phyloP scores from a whole-genome alignment of 2,797 vertebrate genomes.

The Lateolabrax maculatus region DNA sequence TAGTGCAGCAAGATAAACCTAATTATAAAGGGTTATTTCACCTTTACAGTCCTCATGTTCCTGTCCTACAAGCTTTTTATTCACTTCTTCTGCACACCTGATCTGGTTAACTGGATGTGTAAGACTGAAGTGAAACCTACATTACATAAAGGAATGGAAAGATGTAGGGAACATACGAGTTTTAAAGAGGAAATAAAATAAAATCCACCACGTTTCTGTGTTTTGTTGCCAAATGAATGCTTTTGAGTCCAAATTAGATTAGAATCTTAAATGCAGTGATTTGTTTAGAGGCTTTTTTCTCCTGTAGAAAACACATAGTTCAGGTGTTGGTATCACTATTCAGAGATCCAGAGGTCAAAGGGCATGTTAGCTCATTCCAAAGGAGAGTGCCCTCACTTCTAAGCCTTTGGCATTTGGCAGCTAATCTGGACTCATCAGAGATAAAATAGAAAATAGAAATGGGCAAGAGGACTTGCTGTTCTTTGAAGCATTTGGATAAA shows the following conservation, averaged over 20 bases:
- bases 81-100: conserved; percentile 1
- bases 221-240: background rate
- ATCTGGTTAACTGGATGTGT: conserved; percentile 16
- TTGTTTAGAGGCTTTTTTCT: background rate
- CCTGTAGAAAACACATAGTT: background rate
- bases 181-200: conserved; percentile 6
- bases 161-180: background rate
- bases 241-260: background rate
- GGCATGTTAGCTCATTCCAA: background rate
- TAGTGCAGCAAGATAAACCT: background rate
- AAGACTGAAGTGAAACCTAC: background rate
- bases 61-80: background rate
- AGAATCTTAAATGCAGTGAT: conserved; percentile 4
- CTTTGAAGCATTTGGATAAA: background rate
- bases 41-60: background rate
- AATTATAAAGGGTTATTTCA: background rate
- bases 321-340: background rate
- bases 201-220: background rate
- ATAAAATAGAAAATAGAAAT: background rate
- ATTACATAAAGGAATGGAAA: background rate
- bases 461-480: background rate
- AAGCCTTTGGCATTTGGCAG: background rate
- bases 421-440: background rate
- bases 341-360: conserved; percentile 7
- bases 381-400: background rate